Evolutionary conservation across 2,113 vertebrate species (phyloP), one percentile per base, ranked within the genome.

Genomic region (Pundamilia nyererei): DNA sequence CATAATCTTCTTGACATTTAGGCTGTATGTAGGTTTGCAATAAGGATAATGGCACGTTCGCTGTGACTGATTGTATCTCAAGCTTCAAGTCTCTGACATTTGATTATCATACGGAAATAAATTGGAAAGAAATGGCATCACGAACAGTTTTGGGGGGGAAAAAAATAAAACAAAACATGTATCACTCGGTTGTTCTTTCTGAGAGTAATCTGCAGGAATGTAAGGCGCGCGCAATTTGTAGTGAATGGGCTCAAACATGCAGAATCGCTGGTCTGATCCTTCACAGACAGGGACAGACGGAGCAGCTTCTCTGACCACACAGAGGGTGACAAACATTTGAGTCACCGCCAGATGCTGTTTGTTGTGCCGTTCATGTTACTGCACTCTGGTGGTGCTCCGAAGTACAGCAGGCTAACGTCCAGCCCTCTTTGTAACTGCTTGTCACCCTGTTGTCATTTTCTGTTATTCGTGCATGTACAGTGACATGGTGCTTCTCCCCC

Each of bases 271-370:
- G 31, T 65, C 87, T 93, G 93, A 93, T 93, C 86, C 91, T 17
- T 88, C 62, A 79, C 87, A 91, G 90, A 89, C 88, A 62, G 86
- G 87, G 83, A 93, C 94, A 94, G 93, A 94, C 84, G 86, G 92
- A 91, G 90, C 93, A 88, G 92, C 92, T 90, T 88, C 90, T 89
- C 89, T 90, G 91, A 93, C 89, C 90, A 85, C 86, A 91, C 89
- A 87, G 80, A 93, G 92, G 93, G 87, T 93, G 92, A 94, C 92
- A 93, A 94, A 94, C 90, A 92, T 93, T 94, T 93, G 91, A 95
- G 94, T 94, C 94, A 93, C 84, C 2, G 86, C 92, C 94, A 95
- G 93, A 94, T 92, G 91, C 94, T 93, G 92, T 90, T 92, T 85
- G 83, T 58, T 38, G 88, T 65, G 51, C 75, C 86, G 56, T 47